Conservation (phyloP, 2,888 invertebrate species). For the Lamellibrachia satsuma region DNA sequence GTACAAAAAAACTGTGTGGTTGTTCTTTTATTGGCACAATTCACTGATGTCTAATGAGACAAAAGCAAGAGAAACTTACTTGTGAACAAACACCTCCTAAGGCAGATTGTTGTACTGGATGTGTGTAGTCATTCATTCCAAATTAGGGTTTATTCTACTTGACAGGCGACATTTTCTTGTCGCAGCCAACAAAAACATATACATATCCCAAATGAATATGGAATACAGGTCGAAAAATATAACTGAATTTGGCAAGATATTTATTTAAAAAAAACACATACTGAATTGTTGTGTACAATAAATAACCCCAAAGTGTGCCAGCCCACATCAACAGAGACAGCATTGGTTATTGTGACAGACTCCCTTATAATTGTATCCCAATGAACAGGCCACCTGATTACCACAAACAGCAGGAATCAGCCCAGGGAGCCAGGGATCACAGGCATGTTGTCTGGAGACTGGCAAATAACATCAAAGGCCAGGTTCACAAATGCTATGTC, state of each 20-base stretch:
- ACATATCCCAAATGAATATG: not conserved
- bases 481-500: slow-evolving; percentile 18
- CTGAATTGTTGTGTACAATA: not conserved
- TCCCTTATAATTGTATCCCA: not conserved
- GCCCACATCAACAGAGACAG: not conserved
- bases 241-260: not conserved
- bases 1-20: too few species aligned
- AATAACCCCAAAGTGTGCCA: not conserved
- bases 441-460: not conserved
- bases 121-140: too few species aligned
- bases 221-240: not conserved
- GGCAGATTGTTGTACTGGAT: too few species aligned
- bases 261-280: not conserved
- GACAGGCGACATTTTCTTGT: not conserved
- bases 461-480: slow-evolving; percentile 20
- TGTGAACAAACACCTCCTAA: too few species aligned
- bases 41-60: too few species aligned
- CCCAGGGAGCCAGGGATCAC: not conserved
- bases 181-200: too few species aligned
- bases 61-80: too few species aligned
- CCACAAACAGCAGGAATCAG: slow-evolving; percentile 21
- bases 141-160: not conserved
- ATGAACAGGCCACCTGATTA: slow-evolving; percentile 23
- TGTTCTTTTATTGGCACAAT: too few species aligned
- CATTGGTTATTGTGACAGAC: not conserved